Conservation (phyloP, 2,888 invertebrate species). For the Carterocephalus palaemon region DNA sequence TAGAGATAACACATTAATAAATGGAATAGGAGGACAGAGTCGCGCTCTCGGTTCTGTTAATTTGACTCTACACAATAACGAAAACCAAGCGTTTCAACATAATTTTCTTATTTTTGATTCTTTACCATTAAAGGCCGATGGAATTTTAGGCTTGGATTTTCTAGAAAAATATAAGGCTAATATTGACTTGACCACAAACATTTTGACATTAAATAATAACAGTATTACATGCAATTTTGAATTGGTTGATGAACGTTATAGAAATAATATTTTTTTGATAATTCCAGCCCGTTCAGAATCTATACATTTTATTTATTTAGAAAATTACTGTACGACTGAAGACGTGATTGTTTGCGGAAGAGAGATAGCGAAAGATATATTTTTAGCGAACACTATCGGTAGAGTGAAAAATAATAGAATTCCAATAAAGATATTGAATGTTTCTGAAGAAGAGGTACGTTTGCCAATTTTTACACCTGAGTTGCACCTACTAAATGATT, state of each 20-base stretch:
- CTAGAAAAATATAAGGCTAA: not conserved
- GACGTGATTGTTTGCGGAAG: not conserved
- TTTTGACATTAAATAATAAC: too few relatives aligned
- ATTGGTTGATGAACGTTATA: not conserved
- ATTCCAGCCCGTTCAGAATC: not conserved
- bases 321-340: too few relatives aligned
- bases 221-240: not conserved
- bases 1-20: conserved; percentile 11
- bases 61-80: conserved; percentile 2
- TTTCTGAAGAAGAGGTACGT: not conserved
- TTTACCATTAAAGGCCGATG: conserved; percentile 5
- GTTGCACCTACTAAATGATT: not conserved
- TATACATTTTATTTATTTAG: not conserved
- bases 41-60: conserved; percentile 16
- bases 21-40: conserved; percentile 19
- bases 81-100: too few relatives aligned
- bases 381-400: not conserved
- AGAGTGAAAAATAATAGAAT: not conserved
- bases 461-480: not conserved
- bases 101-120: conserved; percentile 23
- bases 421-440: not conserved
- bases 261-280: not conserved
- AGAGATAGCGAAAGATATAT: not conserved
- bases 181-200: too few relatives aligned
- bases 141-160: conserved; percentile 7